Conservation (phyloP, 2,888 invertebrate genomes). For the Drosophila kanekoi region DNA sequence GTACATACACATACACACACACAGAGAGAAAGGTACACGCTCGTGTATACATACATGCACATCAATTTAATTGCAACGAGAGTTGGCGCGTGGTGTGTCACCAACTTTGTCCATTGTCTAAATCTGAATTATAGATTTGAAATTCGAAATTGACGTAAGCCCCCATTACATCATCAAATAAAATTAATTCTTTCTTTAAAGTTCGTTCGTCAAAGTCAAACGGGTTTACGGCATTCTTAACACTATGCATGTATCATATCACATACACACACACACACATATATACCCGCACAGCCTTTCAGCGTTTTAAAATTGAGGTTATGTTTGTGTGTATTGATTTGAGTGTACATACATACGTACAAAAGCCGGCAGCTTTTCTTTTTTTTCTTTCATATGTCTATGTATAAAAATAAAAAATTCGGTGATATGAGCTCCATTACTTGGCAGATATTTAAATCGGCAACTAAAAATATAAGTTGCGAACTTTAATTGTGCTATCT, state of each 20-base stretch:
- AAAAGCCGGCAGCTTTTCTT: slow-evolving; percentile 63
- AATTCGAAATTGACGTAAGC: slow-evolving; percentile 56
- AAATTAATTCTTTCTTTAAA: slow-evolving; percentile 46
- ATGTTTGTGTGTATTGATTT: slow-evolving; percentile 60
- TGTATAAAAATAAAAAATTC: not conserved
- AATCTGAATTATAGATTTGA: slow-evolving; percentile 33
- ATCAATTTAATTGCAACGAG: slow-evolving; percentile 28
- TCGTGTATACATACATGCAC: not conserved
- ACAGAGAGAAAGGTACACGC: not conserved
- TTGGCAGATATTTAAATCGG: slow-evolving; percentile 30
- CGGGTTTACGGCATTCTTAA: slow-evolving; percentile 62
- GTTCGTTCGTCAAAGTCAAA: slow-evolving; percentile 67
- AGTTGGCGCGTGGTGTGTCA: slow-evolving; percentile 12
- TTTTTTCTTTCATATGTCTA: slow-evolving; percentile 8
- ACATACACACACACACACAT: slow-evolving; percentile 4
- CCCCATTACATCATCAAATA: slow-evolving; percentile 65
- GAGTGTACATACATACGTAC: slow-evolving; percentile 26
- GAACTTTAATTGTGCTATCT: slow-evolving; percentile 47
- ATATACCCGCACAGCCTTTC: slow-evolving; percentile 21
- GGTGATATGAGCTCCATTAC: slow-evolving; percentile 16
- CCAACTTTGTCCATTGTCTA: slow-evolving; percentile 19
- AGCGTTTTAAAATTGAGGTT: slow-evolving; percentile 50
- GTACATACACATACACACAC: not conserved
- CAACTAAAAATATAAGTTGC: slow-evolving; percentile 51
- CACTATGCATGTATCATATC: slow-evolving; percentile 17